Percentiles rank a stretch among this genome's conserved stretches.
Evolutionary conservation across 2,888 invertebrate genomes (phyloP).

Genomic region (Anticlea derivata): DNA sequence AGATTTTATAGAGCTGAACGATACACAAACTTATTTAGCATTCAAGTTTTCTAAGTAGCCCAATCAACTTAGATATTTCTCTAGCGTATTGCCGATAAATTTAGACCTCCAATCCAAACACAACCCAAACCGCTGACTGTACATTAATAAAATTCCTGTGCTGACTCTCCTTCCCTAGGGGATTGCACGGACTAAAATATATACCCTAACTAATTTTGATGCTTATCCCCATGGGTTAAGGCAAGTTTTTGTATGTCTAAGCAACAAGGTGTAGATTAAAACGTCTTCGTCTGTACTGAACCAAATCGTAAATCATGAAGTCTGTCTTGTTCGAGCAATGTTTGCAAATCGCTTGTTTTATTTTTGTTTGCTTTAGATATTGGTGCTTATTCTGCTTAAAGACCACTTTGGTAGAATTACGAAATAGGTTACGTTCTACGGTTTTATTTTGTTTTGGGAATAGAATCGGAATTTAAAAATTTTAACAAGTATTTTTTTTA

Average conservation of each 20-base stretch:
- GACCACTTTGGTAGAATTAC: not conserved
- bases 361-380: constrained; percentile 18
- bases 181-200: constrained; percentile 21
- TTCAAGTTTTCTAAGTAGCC: not conserved
- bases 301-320: constrained; percentile 38
- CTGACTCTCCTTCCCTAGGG: constrained; percentile 36
- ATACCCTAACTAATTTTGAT: constrained; percentile 11
- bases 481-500: too few relatives aligned
- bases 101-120: constrained; percentile 38
- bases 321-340: constrained; percentile 36
- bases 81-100: constrained; percentile 37
- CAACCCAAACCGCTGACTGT: constrained; percentile 37
- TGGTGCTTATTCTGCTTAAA: constrained; percentile 12
- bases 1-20: too few relatives aligned
- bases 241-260: constrained; percentile 13
- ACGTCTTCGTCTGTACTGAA: constrained; percentile 20
- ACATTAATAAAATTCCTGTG: constrained; percentile 41
- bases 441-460: not conserved
- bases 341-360: constrained; percentile 38
- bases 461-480: too few relatives aligned
- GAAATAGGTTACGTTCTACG: not conserved
- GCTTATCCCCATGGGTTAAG: constrained; percentile 16
- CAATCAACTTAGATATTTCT: constrained; percentile 29
- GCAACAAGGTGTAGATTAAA: constrained; percentile 27
- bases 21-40: not conserved